A percentile compares a stretch with the other conserved stretches of the same genome.
phyloP scores from a whole-genome alignment of 2,113 vertebrate genomes.

The Nothobranchius kuhntae region DNA sequence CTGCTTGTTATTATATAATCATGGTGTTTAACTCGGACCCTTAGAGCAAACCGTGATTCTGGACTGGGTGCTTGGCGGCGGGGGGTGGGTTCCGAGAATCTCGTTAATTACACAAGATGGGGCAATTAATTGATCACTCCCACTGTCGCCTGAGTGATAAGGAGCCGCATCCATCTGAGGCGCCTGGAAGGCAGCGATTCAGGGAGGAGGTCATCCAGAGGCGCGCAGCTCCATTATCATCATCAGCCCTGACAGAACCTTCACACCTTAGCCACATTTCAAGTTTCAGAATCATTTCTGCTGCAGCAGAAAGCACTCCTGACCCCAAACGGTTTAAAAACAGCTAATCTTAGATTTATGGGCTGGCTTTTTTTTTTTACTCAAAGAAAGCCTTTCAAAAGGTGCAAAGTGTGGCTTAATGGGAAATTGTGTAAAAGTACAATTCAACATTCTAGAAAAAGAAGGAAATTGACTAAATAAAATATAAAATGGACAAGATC shows the following conservation, averaged over 20 bases:
- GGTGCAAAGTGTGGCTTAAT: too few relatives aligned
- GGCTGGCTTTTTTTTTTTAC: not conserved
- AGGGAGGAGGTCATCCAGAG: slow-evolving; percentile 51
- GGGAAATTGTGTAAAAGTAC: too few relatives aligned
- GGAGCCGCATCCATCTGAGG: slow-evolving; percentile 45
- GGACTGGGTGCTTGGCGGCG: not conserved
- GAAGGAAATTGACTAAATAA: too few relatives aligned
- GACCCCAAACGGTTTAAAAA: not conserved
- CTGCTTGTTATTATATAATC: too few relatives aligned
- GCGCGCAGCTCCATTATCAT: slow-evolving; percentile 24
- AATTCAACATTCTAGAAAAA: too few relatives aligned
- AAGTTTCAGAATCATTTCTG: not conserved
- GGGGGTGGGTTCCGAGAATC: slow-evolving; percentile 2
- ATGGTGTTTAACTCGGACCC: too few relatives aligned
- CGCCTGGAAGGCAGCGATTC: slow-evolving; percentile 52
- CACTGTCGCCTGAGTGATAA: slow-evolving; percentile 65
- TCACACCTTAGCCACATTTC: not conserved
- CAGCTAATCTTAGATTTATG: not conserved
- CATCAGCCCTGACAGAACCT: slow-evolving; percentile 17
- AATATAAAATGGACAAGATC: too few relatives aligned
- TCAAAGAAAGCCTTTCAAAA: not conserved
- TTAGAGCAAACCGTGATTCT: too few relatives aligned
- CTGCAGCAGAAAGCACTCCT: not conserved
- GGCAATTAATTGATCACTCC: slow-evolving; percentile 73
- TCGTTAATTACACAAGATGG: slow-evolving; percentile 67